phyloP scores from a whole-genome alignment of 2,888 invertebrate genomes.

The Pyrrhosoma nymphula region DNA sequence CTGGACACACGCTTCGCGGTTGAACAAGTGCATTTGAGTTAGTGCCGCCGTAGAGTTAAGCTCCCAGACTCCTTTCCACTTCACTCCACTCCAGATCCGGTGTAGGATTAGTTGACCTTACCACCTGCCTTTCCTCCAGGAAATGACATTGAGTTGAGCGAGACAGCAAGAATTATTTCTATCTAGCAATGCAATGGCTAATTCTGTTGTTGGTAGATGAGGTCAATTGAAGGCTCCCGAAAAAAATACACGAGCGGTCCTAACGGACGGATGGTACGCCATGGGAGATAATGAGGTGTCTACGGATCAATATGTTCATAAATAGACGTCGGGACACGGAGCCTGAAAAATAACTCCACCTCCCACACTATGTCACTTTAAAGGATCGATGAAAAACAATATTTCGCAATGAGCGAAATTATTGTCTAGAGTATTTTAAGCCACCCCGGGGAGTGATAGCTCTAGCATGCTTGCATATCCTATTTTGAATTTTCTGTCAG shows the following conservation, averaged over 20 bases:
- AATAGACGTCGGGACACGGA: neutral
- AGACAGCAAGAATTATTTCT: neutral
- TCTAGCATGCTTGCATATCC: too few relatives aligned
- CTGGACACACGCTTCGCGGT: too few relatives aligned
- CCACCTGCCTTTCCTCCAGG: too few relatives aligned
- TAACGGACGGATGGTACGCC: neutral
- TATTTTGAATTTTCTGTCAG: too few relatives aligned
- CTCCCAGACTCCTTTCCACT: too few relatives aligned
- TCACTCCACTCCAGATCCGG: too few relatives aligned
- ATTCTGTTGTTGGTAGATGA: neutral
- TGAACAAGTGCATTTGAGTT: too few relatives aligned
- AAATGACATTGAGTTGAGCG: too few relatives aligned
- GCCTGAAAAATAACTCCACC: neutral
- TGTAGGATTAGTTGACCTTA: too few relatives aligned
- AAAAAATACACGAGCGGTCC: neutral
- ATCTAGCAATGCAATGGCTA: neutral
- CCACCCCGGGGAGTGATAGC: too few relatives aligned
- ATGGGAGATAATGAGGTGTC: slow-evolving; percentile 2
- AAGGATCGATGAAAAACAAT: neutral
- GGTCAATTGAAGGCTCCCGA: slow-evolving; percentile 50
- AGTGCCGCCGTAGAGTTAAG: too few relatives aligned
- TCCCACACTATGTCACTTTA: neutral
- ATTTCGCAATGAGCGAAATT: neutral
- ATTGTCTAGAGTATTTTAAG: too few relatives aligned
- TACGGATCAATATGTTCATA: neutral